Evolutionary conservation across 2,797 vertebrate genomes (phyloP).

Genomic region (Amazonetta brasiliensis): DNA sequence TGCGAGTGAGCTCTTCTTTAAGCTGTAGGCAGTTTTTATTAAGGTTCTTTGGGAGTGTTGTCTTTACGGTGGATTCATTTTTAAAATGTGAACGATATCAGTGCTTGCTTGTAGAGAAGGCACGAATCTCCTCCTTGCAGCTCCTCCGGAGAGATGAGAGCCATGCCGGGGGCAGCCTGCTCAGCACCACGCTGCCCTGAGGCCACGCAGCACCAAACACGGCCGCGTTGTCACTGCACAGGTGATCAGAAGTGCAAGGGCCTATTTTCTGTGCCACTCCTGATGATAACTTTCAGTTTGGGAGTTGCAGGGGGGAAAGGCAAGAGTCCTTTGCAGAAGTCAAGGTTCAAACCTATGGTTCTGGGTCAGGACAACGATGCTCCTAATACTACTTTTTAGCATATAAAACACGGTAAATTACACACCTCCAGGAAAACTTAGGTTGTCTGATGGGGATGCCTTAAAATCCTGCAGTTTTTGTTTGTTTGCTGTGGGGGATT

Average conservation of each 20-base stretch:
- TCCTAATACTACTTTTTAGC: neutral
- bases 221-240: neutral
- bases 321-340: neutral
- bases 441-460: neutral
- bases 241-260: too few species aligned
- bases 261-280: neutral
- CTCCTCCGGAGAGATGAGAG: neutral
- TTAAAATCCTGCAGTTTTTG: neutral
- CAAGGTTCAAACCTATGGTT: neutral
- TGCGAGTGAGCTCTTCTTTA: neutral
- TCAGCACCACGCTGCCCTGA: rapidly evolving
- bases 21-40: neutral
- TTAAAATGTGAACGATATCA: neutral
- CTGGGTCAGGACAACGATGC: neutral
- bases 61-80: neutral
- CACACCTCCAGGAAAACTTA: too few species aligned
- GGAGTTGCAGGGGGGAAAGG: neutral
- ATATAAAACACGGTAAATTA: neutral
- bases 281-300: neutral
- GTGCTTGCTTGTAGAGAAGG: neutral
- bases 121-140: neutral
- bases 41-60: rapidly evolving
- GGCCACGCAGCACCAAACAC: rapidly evolving
- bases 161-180: neutral
- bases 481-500: neutral